Percentiles rank a stretch among this genome's conserved stretches.
Conservation (phyloP, 2,888 invertebrate species). For the Melanophora roralis region DNA sequence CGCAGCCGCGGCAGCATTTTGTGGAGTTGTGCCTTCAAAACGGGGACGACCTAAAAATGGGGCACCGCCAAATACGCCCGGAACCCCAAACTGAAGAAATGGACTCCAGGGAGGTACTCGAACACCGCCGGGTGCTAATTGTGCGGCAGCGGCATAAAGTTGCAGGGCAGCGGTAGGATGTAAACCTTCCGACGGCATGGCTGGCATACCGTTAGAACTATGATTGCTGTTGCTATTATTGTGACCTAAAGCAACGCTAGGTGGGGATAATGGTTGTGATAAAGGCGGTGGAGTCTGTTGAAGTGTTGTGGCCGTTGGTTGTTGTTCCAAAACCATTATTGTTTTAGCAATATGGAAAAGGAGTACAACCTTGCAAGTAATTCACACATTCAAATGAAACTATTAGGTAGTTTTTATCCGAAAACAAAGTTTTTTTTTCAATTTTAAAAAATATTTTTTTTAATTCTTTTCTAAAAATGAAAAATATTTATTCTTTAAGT, state of each 20-base stretch:
- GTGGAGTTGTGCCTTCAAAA: slow-evolving; percentile 70
- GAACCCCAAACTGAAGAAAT: slow-evolving; percentile 74
- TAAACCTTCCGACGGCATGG: slow-evolving; percentile 74
- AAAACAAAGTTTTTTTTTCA: background rate
- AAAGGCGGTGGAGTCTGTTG: slow-evolving; percentile 50
- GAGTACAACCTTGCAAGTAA: slow-evolving; percentile 5
- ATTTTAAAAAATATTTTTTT: background rate
- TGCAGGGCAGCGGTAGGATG: slow-evolving; percentile 75
- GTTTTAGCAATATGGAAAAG: slow-evolving; percentile 38
- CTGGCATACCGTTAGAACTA: slow-evolving; percentile 44
- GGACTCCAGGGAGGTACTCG: slow-evolving; percentile 75
- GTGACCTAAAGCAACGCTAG: slow-evolving; percentile 11
- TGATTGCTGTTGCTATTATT: slow-evolving; percentile 44
- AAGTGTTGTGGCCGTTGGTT: slow-evolving; percentile 66
- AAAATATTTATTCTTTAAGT: background rate
- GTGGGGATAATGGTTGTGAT: slow-evolving; percentile 46
- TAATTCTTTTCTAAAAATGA: background rate
- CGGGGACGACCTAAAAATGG: slow-evolving; percentile 73
- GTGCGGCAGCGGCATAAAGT: slow-evolving; percentile 75
- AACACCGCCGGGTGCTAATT: slow-evolving; percentile 74
- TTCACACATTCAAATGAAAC: background rate
- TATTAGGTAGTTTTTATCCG: background rate
- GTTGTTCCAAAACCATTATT: slow-evolving; percentile 74
- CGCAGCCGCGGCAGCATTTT: slow-evolving; percentile 73
- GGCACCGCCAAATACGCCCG: slow-evolving; percentile 73